Evolutionary conservation across 2,797 vertebrate genomes (phyloP).

Genomic region (Cuculus canorus): DNA sequence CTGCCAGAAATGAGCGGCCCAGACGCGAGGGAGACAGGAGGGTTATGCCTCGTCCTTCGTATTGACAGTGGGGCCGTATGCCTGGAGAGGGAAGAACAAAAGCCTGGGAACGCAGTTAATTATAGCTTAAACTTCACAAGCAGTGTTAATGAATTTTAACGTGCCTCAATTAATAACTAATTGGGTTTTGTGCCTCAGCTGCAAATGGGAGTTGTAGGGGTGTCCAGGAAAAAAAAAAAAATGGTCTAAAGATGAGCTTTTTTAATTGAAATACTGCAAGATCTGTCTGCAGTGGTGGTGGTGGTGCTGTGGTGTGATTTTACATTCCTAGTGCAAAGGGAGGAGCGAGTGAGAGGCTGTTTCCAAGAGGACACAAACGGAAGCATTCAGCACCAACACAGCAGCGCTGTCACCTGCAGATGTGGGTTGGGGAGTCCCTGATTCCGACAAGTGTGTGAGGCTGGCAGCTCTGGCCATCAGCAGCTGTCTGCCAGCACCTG

Average conservation of each 20-base stretch:
- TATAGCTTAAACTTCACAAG: constrained; percentile 80
- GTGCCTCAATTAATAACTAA: constrained; percentile 87
- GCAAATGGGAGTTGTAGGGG: constrained; percentile 50
- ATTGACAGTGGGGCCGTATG: constrained; percentile 71
- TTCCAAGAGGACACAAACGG: not conserved
- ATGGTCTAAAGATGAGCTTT: not conserved
- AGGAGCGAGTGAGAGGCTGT: not conserved
- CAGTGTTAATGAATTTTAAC: constrained; percentile 88
- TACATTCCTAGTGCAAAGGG: not conserved
- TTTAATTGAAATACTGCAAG: constrained; percentile 59
- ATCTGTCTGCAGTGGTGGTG: not conserved
- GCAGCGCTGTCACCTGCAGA: not conserved
- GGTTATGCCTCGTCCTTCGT: not conserved
- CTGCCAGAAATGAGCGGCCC: not conserved
- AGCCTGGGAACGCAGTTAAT: constrained; percentile 84
- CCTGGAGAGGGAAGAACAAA: constrained; percentile 77
- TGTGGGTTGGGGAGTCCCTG: accelerated
- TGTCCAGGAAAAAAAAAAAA: constrained; percentile 36
- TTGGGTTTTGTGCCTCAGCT: constrained; percentile 77
- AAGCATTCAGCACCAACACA: not conserved
- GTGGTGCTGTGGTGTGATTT: not conserved
- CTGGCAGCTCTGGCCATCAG: not conserved
- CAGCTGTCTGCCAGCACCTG: accelerated
- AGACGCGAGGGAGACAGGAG: not conserved
- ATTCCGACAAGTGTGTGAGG: accelerated